A percentile compares a stretch with the other conserved stretches of the same genome.
These are phyloP conservation scores for Bellardia pandia DNA, from an alignment of 2,888 invertebrate genomes.

Conservation along the genomic window DNA sequence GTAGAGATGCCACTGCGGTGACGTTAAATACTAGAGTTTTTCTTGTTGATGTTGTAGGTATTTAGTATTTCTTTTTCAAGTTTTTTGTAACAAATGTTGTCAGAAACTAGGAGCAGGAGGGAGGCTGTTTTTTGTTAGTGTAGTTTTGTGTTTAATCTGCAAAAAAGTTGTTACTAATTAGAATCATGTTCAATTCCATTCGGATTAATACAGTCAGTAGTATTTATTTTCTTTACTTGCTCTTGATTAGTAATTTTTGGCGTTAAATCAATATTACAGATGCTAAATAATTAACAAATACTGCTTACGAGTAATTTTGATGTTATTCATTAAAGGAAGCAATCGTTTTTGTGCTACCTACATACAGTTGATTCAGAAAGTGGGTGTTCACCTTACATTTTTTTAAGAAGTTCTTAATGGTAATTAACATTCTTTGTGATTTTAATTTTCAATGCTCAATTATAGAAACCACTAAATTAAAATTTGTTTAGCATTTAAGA, in stretches of 20 bases:
- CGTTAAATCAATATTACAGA: background rate
- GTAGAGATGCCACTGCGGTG: conserved; percentile 61
- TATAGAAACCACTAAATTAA: too few species aligned
- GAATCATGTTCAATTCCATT: conserved; percentile 32
- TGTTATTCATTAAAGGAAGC: too few species aligned
- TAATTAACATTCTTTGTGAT: too few species aligned
- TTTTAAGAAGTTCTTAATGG: too few species aligned
- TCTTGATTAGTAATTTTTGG: background rate
- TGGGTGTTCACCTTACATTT: too few species aligned
- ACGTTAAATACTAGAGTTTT: conserved; percentile 24
- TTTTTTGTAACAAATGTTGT: background rate
- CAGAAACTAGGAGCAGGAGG: background rate
- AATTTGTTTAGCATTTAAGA: too few species aligned
- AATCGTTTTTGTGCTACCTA: too few species aligned
- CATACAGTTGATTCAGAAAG: too few species aligned
- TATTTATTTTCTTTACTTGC: background rate
- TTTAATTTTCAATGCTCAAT: too few species aligned
- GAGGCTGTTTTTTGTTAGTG: background rate
- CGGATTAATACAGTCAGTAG: background rate
- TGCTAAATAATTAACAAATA: background rate
- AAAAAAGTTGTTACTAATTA: conserved; percentile 26
- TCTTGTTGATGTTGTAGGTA: background rate
- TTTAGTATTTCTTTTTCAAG: conserved; percentile 2
- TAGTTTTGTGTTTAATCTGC: background rate
- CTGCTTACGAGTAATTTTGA: too few species aligned